Evolutionary conservation across 2,797 vertebrate genomes (phyloP).

Genomic region (Poliocrania exsul): DNA sequence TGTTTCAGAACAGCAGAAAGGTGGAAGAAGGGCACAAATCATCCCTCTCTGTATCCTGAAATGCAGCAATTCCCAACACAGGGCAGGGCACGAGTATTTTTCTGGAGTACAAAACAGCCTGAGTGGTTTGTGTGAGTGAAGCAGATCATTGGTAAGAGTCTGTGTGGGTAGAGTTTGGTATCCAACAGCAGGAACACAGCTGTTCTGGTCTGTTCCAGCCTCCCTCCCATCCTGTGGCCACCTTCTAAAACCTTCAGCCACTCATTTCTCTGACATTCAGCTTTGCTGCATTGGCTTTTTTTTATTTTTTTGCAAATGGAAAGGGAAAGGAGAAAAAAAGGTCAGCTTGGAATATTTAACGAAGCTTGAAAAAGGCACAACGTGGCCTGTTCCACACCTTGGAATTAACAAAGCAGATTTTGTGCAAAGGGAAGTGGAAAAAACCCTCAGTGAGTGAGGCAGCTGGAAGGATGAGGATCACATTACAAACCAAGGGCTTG

Average conservation of each 20-base stretch:
- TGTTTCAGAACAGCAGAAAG: background rate
- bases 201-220: conserved; percentile 51
- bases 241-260: conserved; percentile 33
- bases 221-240: conserved; percentile 3
- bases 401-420: conserved; percentile 21
- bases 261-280: conserved; percentile 33
- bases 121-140: background rate
- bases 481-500: conserved; percentile 47
- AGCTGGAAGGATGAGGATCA: conserved; percentile 36
- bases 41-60: background rate
- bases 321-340: background rate
- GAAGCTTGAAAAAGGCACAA: conserved; percentile 7
- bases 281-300: conserved; percentile 46
- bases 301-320: background rate
- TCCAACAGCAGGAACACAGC: conserved; percentile 64
- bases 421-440: background rate
- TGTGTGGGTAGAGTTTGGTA: conserved; percentile 50
- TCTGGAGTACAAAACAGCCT: background rate
- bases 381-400: background rate
- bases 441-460: background rate
- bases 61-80: background rate
- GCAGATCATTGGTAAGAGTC: background rate
- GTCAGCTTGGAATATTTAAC: background rate
- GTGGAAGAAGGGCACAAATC: background rate
- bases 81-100: background rate